Conservation (phyloP, 2,797 vertebrate genomes). For the Geotrypetes seraphini region DNA sequence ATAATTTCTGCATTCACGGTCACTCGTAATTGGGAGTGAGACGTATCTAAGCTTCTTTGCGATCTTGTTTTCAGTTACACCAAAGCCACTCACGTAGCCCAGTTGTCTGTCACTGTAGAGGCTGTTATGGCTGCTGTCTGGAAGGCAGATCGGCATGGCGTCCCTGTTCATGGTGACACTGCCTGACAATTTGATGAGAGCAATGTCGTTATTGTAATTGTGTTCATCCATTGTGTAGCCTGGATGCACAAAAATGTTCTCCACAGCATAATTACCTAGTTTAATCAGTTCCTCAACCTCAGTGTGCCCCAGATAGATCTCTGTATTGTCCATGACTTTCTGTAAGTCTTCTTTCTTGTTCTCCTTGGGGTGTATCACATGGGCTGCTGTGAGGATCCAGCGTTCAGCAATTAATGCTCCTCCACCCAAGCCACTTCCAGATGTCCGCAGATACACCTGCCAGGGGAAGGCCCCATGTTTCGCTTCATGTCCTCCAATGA, state of each 20-base stretch:
- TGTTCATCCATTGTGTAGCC: constrained; percentile 31
- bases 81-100: constrained; percentile 61
- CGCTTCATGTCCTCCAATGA: constrained; percentile 37
- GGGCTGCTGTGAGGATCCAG: constrained; percentile 62
- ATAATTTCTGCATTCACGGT: constrained; percentile 26
- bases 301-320: constrained; percentile 55
- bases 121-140: constrained; percentile 19
- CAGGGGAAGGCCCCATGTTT: constrained; percentile 51
- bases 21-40: constrained; percentile 28
- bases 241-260: constrained; percentile 39
- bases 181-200: constrained; percentile 48
- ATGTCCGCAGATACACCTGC: constrained; percentile 38
- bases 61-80: constrained; percentile 36
- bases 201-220: constrained; percentile 50
- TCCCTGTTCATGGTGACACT: constrained; percentile 43
- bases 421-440: constrained; percentile 31
- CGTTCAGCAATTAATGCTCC: constrained; percentile 50
- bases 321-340: background rate
- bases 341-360: rapidly evolving
- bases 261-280: constrained; percentile 33
- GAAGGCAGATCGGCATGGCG: constrained; percentile 57
- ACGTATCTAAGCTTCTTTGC: constrained; percentile 34
- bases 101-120: constrained; percentile 23
- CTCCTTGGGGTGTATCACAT: constrained; percentile 40
- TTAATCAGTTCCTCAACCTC: background rate